Evolutionary conservation across 2,113 vertebrate species (phyloP).

Genomic region (Hydropotes inermis): DNA sequence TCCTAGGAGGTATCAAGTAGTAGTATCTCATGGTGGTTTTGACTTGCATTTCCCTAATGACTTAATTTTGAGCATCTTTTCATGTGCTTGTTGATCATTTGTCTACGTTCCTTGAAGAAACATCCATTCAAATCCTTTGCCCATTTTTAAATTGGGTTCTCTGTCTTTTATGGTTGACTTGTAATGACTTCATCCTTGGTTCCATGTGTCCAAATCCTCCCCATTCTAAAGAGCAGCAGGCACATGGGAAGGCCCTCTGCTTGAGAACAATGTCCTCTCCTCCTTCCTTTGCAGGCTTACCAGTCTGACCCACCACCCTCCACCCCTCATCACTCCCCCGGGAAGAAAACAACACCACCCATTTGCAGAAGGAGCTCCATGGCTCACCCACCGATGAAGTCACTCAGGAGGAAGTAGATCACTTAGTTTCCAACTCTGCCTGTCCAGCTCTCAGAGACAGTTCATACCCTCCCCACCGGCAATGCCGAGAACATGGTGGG

Average conservation of each 20-base stretch:
- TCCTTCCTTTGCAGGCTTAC: not conserved
- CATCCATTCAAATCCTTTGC: not conserved
- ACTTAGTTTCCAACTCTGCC: not conserved
- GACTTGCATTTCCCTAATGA: not conserved
- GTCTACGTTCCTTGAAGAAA: conserved; percentile 18
- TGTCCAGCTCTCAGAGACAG: not conserved
- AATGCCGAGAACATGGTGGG: rapidly evolving
- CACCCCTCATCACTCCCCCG: not conserved
- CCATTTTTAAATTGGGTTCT: not conserved
- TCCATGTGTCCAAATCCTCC: not conserved
- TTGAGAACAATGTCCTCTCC: not conserved
- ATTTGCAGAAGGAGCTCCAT: rapidly evolving
- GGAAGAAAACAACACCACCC: not conserved
- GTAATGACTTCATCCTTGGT: not conserved
- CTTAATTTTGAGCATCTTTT: not conserved
- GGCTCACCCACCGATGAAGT: not conserved
- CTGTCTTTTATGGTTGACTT: not conserved
- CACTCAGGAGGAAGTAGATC: not conserved
- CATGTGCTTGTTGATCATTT: not conserved
- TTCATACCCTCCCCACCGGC: rapidly evolving
- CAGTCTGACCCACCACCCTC: not conserved
- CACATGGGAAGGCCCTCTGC: not conserved
- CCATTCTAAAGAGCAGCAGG: not conserved
- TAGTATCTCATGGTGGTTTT: not conserved
- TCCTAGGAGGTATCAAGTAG: not conserved